A percentile compares a stretch with the other conserved stretches of the same genome.
These are phyloP conservation scores for Todiramphus saurophagus DNA, from an alignment of 2,113 vertebrate genomes.

Conservation along the genomic window DNA sequence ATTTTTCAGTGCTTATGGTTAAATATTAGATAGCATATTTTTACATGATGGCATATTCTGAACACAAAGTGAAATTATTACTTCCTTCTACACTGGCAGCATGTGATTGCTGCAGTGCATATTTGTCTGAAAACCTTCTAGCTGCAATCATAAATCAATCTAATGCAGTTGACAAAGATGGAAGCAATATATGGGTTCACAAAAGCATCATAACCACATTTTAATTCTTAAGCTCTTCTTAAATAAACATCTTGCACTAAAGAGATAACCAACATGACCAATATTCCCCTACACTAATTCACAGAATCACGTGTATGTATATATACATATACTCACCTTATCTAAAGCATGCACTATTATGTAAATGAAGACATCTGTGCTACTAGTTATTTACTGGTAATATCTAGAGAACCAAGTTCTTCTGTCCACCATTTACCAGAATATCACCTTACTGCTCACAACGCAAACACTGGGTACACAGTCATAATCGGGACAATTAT, in stretches of 20 bases:
- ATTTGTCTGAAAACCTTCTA: neutral
- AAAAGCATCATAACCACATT: neutral
- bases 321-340: neutral
- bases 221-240: neutral
- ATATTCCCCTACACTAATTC: neutral
- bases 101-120: neutral
- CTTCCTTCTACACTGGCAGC: neutral
- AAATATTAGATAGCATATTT: neutral
- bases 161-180: neutral
- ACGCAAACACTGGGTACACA: neutral
- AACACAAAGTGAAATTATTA: neutral
- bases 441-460: neutral
- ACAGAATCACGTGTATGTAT: neutral
- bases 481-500: neutral
- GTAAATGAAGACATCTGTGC: neutral
- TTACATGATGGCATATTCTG: neutral
- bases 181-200: neutral
- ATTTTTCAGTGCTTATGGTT: neutral
- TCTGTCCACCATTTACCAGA: neutral
- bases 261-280: neutral
- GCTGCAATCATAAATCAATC: neutral
- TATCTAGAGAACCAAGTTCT: neutral
- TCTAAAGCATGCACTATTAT: neutral
- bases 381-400: neutral
- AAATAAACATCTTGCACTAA: neutral